These are phyloP conservation scores for Vanessa atalanta DNA, from an alignment of 1,140 invertebrate species.

Conservation along the genomic window DNA sequence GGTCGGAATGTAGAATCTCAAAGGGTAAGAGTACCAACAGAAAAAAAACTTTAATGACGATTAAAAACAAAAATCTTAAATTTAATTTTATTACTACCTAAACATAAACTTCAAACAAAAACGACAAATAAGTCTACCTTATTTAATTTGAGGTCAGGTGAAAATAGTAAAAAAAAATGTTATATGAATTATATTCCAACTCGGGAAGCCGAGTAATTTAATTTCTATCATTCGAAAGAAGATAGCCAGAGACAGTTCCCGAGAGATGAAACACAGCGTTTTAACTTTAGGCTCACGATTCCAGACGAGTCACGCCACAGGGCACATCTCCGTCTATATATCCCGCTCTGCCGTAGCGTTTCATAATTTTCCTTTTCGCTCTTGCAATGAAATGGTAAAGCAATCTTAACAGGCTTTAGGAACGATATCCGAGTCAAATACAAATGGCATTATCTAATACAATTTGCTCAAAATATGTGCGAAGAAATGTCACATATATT, in stretches of 20 bases:
- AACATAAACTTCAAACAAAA: no score
- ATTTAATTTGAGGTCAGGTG: not conserved
- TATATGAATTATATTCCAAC: not conserved
- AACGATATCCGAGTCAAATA: not conserved
- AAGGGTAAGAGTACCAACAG: no score
- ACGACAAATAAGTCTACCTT: not conserved
- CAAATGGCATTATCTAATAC: not conserved
- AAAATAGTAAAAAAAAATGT: not conserved
- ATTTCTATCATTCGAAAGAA: constrained; percentile 16
- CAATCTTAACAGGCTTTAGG: not conserved
- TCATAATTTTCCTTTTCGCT: not conserved
- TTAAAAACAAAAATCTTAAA: no score
- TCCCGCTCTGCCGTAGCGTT: not conserved
- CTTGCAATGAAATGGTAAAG: not conserved
- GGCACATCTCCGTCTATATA: not conserved
- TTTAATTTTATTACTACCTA: no score
- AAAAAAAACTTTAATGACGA: no score
- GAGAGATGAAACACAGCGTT: not conserved
- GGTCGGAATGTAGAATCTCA: no score
- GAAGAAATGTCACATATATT: not conserved
- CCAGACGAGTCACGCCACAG: not conserved
- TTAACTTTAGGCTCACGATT: not conserved
- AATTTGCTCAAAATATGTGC: not conserved
- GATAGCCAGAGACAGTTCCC: constrained; percentile 16
- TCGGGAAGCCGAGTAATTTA: constrained; percentile 2